These are phyloP conservation scores for Athalia rosae DNA, from an alignment of 2,888 invertebrate genomes.

Conservation along the genomic window DNA sequence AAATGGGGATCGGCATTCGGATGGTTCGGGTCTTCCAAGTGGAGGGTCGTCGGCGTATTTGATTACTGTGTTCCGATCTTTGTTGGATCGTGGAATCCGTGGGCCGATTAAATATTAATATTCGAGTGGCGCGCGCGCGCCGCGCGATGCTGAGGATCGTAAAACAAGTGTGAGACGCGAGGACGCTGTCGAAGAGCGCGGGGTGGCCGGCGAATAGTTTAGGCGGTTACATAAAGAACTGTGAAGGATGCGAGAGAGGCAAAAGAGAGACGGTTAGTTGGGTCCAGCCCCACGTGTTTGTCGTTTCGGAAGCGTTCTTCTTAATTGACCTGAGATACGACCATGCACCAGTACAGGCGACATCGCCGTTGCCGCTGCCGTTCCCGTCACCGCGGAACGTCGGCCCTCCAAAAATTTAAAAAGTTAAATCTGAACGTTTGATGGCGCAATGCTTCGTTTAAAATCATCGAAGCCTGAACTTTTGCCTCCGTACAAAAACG, in stretches of 20 bases:
- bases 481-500: not conserved
- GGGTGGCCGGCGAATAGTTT: slow-evolving; percentile 43
- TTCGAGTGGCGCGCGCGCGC: slow-evolving; percentile 20
- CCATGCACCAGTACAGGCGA: not conserved
- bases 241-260: slow-evolving; percentile 45
- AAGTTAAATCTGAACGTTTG: slow-evolving; percentile 43
- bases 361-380: too few relatives aligned
- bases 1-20: not conserved
- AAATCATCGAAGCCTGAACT: slow-evolving; percentile 36
- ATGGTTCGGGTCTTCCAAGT: not conserved
- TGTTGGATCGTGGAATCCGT: slow-evolving; percentile 17
- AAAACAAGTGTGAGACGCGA: slow-evolving; percentile 9
- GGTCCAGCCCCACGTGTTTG: slow-evolving; percentile 68
- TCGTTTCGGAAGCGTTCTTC: slow-evolving; percentile 71
- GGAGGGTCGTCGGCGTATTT: slow-evolving; percentile 9
- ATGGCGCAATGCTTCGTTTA: slow-evolving; percentile 38
- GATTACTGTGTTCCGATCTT: slow-evolving; percentile 8
- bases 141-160: not conserved
- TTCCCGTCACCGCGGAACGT: slow-evolving; percentile 48
- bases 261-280: slow-evolving; percentile 35
- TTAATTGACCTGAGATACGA: slow-evolving; percentile 74
- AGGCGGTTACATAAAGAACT: slow-evolving; percentile 42
- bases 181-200: slow-evolving; percentile 35
- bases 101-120: slow-evolving; percentile 40
- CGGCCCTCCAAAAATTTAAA: slow-evolving; percentile 52